Evolutionary conservation across 2,888 invertebrate species (phyloP).

Genomic region (Sarcophaga subvicina): DNA sequence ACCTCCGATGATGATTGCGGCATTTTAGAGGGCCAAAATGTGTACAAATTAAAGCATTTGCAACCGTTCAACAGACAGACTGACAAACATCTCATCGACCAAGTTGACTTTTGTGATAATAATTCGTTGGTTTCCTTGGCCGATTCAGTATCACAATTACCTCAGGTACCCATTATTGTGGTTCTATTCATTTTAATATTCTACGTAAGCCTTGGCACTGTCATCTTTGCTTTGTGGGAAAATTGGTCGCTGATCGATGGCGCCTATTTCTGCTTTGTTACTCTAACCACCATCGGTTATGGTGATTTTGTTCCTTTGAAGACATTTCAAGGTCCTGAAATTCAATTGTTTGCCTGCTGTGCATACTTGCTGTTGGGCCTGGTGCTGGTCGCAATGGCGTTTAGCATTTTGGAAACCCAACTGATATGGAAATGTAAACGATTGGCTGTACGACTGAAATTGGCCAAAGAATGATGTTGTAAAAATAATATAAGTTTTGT

Average conservation of each 20-base stretch:
- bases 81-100: slow-evolving; percentile 64
- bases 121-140: slow-evolving; percentile 63
- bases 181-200: slow-evolving; percentile 87
- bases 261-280: slow-evolving; percentile 93
- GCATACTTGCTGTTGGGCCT: slow-evolving; percentile 90
- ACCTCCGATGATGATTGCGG: slow-evolving; percentile 77
- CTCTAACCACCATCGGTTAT: slow-evolving; percentile 91
- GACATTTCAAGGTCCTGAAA: slow-evolving; percentile 81
- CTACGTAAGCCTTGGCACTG: slow-evolving; percentile 90
- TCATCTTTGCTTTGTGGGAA: slow-evolving; percentile 90
- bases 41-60: slow-evolving; percentile 67
- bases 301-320: slow-evolving; percentile 87
- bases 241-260: slow-evolving; percentile 92
- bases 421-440: slow-evolving; percentile 88
- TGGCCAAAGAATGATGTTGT: slow-evolving; percentile 84
- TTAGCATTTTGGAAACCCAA: slow-evolving; percentile 92
- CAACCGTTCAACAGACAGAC: slow-evolving; percentile 53
- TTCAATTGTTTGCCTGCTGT: slow-evolving; percentile 91
- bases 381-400: slow-evolving; percentile 92
- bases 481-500: slow-evolving; percentile 63
- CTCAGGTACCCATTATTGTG: slow-evolving; percentile 85
- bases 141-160: slow-evolving; percentile 62
- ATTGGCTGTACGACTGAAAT: slow-evolving; percentile 87
- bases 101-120: slow-evolving; percentile 67
- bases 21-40: slow-evolving; percentile 42